These are phyloP conservation scores for Heliconius erato DNA, from an alignment of 2,888 invertebrate genomes.

Conservation along the genomic window DNA sequence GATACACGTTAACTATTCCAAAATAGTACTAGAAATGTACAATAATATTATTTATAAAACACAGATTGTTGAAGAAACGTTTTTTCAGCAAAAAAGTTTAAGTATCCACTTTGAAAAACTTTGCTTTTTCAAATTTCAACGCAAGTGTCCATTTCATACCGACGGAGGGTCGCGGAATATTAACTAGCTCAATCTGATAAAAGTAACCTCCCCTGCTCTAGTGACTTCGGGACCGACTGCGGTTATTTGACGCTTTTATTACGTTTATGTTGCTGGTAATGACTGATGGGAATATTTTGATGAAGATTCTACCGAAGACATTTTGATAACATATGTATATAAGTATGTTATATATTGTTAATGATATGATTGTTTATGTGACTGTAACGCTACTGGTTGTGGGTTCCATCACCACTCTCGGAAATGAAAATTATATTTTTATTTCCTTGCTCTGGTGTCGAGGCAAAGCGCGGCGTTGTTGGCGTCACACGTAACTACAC, in stretches of 20 bases:
- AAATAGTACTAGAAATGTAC: not conserved
- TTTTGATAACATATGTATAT: not conserved
- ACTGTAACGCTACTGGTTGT: no score
- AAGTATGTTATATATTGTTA: not conserved
- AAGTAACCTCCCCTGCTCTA: constrained; percentile 79
- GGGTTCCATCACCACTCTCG: no score
- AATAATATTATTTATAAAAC: not conserved
- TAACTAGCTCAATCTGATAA: constrained; percentile 78
- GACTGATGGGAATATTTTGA: constrained; percentile 54
- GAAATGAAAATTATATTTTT: no score
- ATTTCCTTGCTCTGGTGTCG: no score
- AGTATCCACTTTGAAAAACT: not conserved
- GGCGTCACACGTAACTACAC: no score
- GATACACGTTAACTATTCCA: not conserved
- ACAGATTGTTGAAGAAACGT: not conserved
- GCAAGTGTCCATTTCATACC: constrained; percentile 72
- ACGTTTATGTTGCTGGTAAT: constrained; percentile 75
- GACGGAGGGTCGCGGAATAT: constrained; percentile 78
- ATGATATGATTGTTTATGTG: no score
- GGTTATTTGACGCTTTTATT: constrained; percentile 82
- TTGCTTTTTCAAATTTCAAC: constrained; percentile 1
- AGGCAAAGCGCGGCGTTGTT: no score
- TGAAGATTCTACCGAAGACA: constrained; percentile 6
- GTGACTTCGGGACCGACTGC: constrained; percentile 78
- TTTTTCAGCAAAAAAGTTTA: not conserved